Conservation (phyloP, 1,140 invertebrate genomes). For the Drosophila eugracilis region DNA sequence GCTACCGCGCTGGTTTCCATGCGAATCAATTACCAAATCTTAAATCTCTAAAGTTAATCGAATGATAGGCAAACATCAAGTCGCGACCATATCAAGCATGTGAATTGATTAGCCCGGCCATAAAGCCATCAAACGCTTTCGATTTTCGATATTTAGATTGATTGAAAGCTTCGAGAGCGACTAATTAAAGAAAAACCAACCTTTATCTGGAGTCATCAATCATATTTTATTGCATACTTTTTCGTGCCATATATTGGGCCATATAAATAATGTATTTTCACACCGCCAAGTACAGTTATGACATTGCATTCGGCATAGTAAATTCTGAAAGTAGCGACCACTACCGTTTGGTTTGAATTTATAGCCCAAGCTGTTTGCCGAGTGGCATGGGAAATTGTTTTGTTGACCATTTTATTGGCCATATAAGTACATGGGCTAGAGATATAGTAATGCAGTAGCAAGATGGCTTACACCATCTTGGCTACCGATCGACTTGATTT, state of each 20-base stretch:
- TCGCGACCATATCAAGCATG: slow-evolving; percentile 15
- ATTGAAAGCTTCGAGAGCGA: slow-evolving; percentile 50
- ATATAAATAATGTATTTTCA: slow-evolving; percentile 40
- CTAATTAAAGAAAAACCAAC: slow-evolving; percentile 57
- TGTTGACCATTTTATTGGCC: slow-evolving; percentile 18
- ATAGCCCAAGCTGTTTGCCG: slow-evolving; percentile 21
- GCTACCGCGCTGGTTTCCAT: slow-evolving; percentile 2
- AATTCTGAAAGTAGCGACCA: too few species aligned
- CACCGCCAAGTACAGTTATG: slow-evolving; percentile 17
- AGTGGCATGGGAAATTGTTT: slow-evolving; percentile 42
- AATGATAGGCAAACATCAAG: slow-evolving; percentile 16
- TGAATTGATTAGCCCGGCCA: slow-evolving; percentile 24
- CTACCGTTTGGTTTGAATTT: too few species aligned
- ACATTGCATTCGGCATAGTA: slow-evolving; percentile 44
- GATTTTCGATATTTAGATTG: slow-evolving; percentile 51
- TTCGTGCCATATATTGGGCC: slow-evolving; percentile 43
- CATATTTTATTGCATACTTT: slow-evolving; percentile 79
- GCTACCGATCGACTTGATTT: slow-evolving; percentile 37
- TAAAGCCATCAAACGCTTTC: slow-evolving; percentile 52
- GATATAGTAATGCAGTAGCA: slow-evolving; percentile 35
- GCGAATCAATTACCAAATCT: slow-evolving; percentile 1
- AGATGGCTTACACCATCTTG: slow-evolving; percentile 32
- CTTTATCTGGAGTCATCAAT: slow-evolving; percentile 70
- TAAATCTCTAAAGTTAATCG: slow-evolving; percentile 1
- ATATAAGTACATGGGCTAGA: not conserved